Evolutionary conservation across 2,888 invertebrate species (phyloP).

Genomic region (Pseudoips prasinana): DNA sequence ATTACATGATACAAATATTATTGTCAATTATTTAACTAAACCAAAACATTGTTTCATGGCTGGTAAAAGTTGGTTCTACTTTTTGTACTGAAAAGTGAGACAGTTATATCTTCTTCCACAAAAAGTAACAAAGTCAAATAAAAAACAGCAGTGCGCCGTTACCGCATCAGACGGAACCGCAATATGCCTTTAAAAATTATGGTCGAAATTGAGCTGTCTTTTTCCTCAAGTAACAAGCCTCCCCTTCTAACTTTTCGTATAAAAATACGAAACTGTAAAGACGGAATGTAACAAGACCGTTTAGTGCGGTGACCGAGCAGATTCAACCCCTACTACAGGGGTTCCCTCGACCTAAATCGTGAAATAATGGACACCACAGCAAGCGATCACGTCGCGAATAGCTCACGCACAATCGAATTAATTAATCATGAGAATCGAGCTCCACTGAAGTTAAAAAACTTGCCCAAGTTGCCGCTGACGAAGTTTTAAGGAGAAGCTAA

Average conservation of each 20-base stretch:
- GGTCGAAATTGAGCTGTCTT: slow-evolving; percentile 55
- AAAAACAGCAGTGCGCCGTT: no score
- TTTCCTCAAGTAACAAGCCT: slow-evolving; percentile 45
- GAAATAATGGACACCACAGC: slow-evolving; percentile 68
- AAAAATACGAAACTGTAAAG: slow-evolving; percentile 55
- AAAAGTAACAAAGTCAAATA: no score
- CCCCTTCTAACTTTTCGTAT: slow-evolving; percentile 49
- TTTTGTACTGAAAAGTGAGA: no score
- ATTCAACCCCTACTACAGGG: slow-evolving; percentile 54
- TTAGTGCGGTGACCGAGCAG: slow-evolving; percentile 70
- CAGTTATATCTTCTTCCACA: no score
- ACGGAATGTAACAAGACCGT: slow-evolving; percentile 61
- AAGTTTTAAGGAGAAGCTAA: slow-evolving; percentile 80
- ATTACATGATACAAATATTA: no score
- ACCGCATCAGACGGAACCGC: background rate
- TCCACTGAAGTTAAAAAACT: slow-evolving; percentile 73
- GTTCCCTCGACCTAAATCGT: slow-evolving; percentile 64
- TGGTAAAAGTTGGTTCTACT: no score
- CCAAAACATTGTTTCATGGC: no score
- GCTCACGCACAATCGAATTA: slow-evolving; percentile 77
- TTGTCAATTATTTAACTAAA: no score
- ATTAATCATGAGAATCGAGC: slow-evolving; percentile 76
- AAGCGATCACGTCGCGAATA: slow-evolving; percentile 65
- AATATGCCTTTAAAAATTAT: slow-evolving; percentile 29
- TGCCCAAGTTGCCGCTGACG: slow-evolving; percentile 57